Evolutionary conservation across 2,797 vertebrate species (phyloP).

Genomic region (Brotula barbata): DNA sequence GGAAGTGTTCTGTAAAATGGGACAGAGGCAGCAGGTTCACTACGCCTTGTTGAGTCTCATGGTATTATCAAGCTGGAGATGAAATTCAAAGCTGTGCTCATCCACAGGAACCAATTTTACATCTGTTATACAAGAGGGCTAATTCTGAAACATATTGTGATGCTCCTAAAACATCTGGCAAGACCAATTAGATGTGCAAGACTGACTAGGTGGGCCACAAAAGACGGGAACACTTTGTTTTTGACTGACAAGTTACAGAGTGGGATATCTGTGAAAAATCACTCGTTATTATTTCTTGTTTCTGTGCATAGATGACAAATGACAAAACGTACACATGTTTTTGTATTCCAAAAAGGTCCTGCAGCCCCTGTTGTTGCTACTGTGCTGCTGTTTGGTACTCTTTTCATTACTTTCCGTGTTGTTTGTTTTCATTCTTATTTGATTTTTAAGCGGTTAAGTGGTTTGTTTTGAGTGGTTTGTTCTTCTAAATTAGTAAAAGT

Average conservation of each 20-base stretch:
- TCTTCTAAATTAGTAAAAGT: too few species aligned
- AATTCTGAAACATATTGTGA: conserved; percentile 51
- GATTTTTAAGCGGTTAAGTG: too few species aligned
- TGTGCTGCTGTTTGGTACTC: too few species aligned
- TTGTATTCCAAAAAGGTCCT: too few species aligned
- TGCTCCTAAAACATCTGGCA: conserved; percentile 68
- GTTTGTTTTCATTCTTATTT: too few species aligned
- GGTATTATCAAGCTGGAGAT: conserved; percentile 25
- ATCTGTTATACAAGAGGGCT: conserved; percentile 57
- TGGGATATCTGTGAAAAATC: too few species aligned
- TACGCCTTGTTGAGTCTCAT: conserved; percentile 58
- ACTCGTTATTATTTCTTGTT: too few species aligned
- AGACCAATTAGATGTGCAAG: conserved; percentile 66
- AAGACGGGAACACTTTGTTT: conserved; percentile 54
- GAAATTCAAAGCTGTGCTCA: conserved; percentile 35
- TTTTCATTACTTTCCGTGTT: too few species aligned
- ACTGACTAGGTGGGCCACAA: conserved; percentile 37
- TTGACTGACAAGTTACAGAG: conserved; percentile 15
- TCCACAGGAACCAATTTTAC: conserved; percentile 55
- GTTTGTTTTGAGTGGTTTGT: too few species aligned
- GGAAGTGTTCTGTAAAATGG: conserved; percentile 64
- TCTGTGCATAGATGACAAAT: too few species aligned
- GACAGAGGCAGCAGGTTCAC: conserved; percentile 51
- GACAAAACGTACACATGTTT: too few species aligned
- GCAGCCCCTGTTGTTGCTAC: too few species aligned